Base-by-base conservation (phyloP, 2,888 invertebrate genomes). In the Eumerus sabulonum region DNA sequence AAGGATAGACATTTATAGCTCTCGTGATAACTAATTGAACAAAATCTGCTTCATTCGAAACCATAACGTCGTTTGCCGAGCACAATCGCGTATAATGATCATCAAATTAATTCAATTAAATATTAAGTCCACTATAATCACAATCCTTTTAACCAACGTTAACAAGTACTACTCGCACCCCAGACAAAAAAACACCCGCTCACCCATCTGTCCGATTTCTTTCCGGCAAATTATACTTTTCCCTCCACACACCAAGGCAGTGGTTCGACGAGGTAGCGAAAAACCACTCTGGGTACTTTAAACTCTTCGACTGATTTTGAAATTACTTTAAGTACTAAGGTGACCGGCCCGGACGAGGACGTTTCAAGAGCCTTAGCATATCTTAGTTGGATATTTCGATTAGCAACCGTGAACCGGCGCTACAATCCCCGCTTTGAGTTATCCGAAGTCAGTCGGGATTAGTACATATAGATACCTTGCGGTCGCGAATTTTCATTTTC, bases 71-170 rank as follows among this genome's bases (percentile, higher is more conserved):
- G 2, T 50, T 18, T 53, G 59, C 60, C n/a, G 16, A 40, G 68
- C 79, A 64, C 68, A 68, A 64, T 68, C 68, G 27, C 27, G n/a
- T 7, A 27, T 4, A 79, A 74, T 79, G 73, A 74, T 64, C 74
- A 70, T 79, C 79, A 79, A 79, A 79, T 79, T 79, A 79, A 79
- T 79, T 79, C 79, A 79, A 79, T 79, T 79, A 73, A 79, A 70
- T 79, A 60, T 74, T 74, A 79, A 79, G 74, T 79, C 79, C 74
- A 74, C 73, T 70, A 74, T 79, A 64, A 79, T 79, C 79, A 60
- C 63, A 74, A 70, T 63, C 79, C 73, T 79, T 79, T 74, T 64
- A 74, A 45, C 54, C 53, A 51, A 44, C 73, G 59, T 66, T 77
- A 77, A 73, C 72, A 67, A 59, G 53, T 2, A 27, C 7, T 27